phyloP scores from a whole-genome alignment of 1,140 invertebrate genomes.

The Phocides pigmalion region DNA sequence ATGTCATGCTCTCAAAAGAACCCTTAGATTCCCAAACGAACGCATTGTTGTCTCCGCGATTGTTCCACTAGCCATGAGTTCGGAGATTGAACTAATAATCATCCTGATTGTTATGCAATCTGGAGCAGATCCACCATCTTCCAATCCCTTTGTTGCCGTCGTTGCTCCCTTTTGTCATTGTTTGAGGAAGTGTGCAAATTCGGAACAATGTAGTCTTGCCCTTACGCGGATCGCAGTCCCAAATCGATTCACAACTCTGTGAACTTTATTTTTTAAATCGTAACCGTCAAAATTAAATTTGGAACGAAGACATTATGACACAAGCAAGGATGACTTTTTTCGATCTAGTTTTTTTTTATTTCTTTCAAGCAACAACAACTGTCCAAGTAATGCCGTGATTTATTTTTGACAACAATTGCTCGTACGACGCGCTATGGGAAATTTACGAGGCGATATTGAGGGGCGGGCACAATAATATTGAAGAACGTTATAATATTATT shows the following conservation, averaged over 20 bases:
- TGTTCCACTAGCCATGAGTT: constrained; percentile 33
- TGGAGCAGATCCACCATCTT: constrained; percentile 60
- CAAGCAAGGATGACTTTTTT: constrained; percentile 40
- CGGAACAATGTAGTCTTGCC: constrained; percentile 47
- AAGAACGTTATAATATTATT: constrained; percentile 44
- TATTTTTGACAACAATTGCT: constrained; percentile 75
- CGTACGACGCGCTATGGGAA: constrained; percentile 65
- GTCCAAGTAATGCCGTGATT: constrained; percentile 72
- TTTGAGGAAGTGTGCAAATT: constrained; percentile 77
- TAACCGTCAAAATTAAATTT: constrained; percentile 38
- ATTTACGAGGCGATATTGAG: constrained; percentile 68
- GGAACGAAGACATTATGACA: constrained; percentile 13
- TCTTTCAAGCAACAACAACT: constrained; percentile 34
- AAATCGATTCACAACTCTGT: constrained; percentile 34
- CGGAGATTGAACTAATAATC: constrained; percentile 61
- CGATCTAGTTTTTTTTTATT: constrained; percentile 68
- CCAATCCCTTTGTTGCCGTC: constrained; percentile 51
- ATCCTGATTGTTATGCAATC: constrained; percentile 65
- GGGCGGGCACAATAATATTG: constrained; percentile 52
- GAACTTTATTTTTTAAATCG: constrained; percentile 35
- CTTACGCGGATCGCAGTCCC: constrained; percentile 36
- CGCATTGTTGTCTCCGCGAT: constrained; percentile 59
- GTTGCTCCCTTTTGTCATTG: constrained; percentile 52
- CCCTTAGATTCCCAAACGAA: constrained; percentile 41
- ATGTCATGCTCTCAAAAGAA: constrained; percentile 37